A percentile compares a stretch with the other conserved stretches of the same genome.
Conservation (phyloP, 2,797 vertebrate genomes). For the Phataginus tricuspis region DNA sequence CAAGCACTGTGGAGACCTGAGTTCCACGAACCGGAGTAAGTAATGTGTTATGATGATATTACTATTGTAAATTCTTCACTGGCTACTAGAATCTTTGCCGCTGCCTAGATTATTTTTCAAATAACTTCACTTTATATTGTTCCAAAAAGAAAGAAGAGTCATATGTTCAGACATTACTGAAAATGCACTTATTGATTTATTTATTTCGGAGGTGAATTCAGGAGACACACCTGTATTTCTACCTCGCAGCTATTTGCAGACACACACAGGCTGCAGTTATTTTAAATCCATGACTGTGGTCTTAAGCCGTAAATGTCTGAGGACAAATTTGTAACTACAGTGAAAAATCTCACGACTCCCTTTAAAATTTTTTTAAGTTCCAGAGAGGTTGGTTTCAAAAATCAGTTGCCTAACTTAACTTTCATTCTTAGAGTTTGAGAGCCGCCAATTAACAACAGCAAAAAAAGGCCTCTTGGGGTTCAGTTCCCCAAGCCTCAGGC, state of each 20-base stretch:
- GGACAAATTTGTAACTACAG: not conserved
- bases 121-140: not conserved
- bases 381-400: not conserved
- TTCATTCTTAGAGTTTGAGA: slow-evolving; percentile 22
- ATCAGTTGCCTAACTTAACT: not conserved
- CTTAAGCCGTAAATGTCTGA: not conserved
- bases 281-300: not conserved
- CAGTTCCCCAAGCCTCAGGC: not conserved
- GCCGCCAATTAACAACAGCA: not conserved
- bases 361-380: not conserved
- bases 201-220: not conserved
- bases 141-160: not conserved
- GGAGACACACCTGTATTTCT: rapidly evolving
- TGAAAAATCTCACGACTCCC: not conserved
- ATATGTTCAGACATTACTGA: not conserved
- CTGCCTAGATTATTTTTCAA: not conserved
- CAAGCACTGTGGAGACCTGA: not conserved
- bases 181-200: not conserved
- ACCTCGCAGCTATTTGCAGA: rapidly evolving
- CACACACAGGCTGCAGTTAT: not conserved
- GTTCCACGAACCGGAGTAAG: not conserved
- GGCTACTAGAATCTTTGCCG: not conserved
- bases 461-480: not conserved
- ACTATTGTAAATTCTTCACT: not conserved
- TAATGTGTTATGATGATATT: not conserved